phyloP scores from a whole-genome alignment of 92 coral and sea anemone genomes.

The Anthopleura xanthogrammica region DNA sequence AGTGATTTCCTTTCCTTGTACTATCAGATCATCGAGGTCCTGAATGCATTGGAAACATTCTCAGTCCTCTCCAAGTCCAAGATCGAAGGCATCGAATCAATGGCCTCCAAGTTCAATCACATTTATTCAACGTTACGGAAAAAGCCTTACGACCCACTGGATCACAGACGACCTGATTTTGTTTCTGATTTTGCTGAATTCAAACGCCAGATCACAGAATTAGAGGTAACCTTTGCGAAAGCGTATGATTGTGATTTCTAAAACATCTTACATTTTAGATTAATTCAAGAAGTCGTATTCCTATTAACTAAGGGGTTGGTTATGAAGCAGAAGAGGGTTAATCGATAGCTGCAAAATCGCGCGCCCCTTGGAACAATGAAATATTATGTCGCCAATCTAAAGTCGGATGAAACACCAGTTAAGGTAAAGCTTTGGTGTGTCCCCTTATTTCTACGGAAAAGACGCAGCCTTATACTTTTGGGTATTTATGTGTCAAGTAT shows the following conservation, averaged over 20 bases:
- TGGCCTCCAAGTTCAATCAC: conserved; percentile 75
- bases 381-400: too few species aligned
- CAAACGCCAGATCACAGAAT: conserved; percentile 62
- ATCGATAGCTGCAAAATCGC: too few species aligned
- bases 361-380: too few species aligned
- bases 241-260: neutral
- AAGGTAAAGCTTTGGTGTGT: too few species aligned
- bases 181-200: conserved; percentile 73
- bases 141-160: conserved; percentile 86
- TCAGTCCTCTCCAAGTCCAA: conserved; percentile 81
- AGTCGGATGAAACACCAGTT: too few species aligned
- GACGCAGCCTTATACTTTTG: too few species aligned
- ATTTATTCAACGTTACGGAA: conserved; percentile 72
- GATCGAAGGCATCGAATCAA: conserved; percentile 83
- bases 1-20: neutral
- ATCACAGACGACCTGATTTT: conserved; percentile 80
- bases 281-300: too few species aligned
- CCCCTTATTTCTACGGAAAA: too few species aligned
- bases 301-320: too few species aligned
- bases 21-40: conserved; percentile 73
- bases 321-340: too few species aligned
- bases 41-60: conserved; percentile 82
- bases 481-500: too few species aligned
- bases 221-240: conserved; percentile 47
- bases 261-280: too few species aligned